Percentiles rank a stretch among this genome's conserved stretches.
These are phyloP conservation scores for Mormyrus hasselquistii DNA, from an alignment of 2,797 vertebrate species.

Conservation along the genomic window DNA sequence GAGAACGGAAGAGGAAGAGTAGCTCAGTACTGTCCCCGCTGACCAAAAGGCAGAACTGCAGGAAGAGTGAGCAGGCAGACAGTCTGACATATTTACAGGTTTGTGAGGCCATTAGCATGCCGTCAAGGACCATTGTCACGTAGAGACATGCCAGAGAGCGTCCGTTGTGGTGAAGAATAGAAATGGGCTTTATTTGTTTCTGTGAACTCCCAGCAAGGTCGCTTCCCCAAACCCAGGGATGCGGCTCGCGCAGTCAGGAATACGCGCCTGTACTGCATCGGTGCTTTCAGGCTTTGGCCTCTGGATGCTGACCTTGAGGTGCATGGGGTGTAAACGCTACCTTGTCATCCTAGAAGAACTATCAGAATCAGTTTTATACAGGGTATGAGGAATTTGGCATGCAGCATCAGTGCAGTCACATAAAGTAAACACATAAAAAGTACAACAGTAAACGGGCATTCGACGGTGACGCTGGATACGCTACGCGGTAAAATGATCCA, in stretches of 20 bases:
- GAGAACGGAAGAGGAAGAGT: neutral
- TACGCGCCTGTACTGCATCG: neutral
- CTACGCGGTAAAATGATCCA: neutral
- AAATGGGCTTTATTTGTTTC: neutral
- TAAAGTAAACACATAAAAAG: neutral
- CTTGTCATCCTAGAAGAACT: neutral
- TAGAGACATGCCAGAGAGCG: neutral
- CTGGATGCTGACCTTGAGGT: neutral
- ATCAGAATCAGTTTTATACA: neutral
- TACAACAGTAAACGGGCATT: neutral
- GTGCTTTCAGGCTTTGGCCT: neutral
- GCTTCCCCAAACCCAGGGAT: neutral
- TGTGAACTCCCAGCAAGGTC: neutral
- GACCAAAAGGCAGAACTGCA: conserved; percentile 29
- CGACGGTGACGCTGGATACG: neutral
- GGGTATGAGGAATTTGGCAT: neutral
- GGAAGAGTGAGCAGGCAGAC: conserved; percentile 16
- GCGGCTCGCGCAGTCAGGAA: neutral
- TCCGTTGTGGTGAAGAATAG: neutral
- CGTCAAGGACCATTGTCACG: neutral
- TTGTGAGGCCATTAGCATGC: neutral
- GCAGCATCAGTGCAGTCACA: neutral
- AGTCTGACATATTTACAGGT: conserved; percentile 27
- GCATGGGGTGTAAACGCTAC: neutral
- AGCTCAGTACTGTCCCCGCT: conserved; percentile 29